Percentiles rank a stretch among this genome's conserved stretches.
These are phyloP conservation scores for Dromiciops gliroides DNA, from an alignment of 2,113 vertebrate species.

Conservation along the genomic window DNA sequence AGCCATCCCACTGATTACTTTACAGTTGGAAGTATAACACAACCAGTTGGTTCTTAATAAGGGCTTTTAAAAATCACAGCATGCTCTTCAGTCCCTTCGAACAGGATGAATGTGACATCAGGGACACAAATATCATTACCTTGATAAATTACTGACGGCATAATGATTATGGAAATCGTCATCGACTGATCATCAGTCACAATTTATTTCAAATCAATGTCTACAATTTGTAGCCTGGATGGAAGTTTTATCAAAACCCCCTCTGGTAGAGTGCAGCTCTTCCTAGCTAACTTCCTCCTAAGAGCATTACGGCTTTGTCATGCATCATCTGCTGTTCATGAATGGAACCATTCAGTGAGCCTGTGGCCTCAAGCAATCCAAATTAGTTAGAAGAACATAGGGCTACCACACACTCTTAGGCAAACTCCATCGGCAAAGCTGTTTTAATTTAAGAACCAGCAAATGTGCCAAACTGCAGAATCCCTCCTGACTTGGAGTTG, in stretches of 20 bases:
- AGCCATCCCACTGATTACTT: slow-evolving; percentile 54
- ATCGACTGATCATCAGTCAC: slow-evolving; percentile 92
- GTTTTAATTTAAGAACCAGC: slow-evolving; percentile 76
- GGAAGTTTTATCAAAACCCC: slow-evolving; percentile 85
- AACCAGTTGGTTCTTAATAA: slow-evolving; percentile 87
- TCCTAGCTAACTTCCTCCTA: slow-evolving; percentile 78
- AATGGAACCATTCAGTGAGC: slow-evolving; percentile 69
- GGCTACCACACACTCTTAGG: slow-evolving; percentile 45
- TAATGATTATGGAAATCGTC: slow-evolving; percentile 93
- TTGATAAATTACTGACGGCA: slow-evolving; percentile 91
- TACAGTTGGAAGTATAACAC: slow-evolving; percentile 80
- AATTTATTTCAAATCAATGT: slow-evolving; percentile 89
- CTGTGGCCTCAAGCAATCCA: slow-evolving; percentile 77
- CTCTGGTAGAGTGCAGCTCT: slow-evolving; percentile 80
- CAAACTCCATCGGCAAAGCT: slow-evolving; percentile 71
- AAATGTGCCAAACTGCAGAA: slow-evolving; percentile 69
- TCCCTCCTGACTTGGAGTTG: slow-evolving; percentile 62
- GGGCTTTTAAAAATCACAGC: slow-evolving; percentile 86
- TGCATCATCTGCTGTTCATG: slow-evolving; percentile 74
- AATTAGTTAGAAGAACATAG: slow-evolving; percentile 76
- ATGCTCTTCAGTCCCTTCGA: slow-evolving; percentile 82
- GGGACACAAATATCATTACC: slow-evolving; percentile 90
- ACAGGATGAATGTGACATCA: slow-evolving; percentile 90
- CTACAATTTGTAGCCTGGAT: slow-evolving; percentile 79
- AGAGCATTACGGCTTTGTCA: slow-evolving; percentile 77